Evolutionary conservation across 2,113 vertebrate genomes (phyloP).

Genomic region (Eonycteris spelaea): DNA sequence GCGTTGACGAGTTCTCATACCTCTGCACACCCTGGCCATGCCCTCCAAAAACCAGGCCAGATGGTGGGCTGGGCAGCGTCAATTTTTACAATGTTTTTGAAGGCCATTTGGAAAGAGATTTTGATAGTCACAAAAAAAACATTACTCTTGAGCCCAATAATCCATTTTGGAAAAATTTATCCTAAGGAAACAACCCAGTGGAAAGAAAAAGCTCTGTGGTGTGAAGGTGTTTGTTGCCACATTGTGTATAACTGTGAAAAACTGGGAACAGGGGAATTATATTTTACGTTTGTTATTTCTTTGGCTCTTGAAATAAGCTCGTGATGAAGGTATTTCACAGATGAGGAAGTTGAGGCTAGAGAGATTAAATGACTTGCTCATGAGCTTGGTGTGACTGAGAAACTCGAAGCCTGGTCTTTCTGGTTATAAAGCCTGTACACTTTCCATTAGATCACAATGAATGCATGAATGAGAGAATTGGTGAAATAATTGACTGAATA

Average conservation of each 20-base stretch:
- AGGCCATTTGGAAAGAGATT: slow-evolving; percentile 50
- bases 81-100: slow-evolving; percentile 44
- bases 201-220: neutral
- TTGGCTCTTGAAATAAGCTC: neutral
- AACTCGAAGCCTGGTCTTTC: neutral
- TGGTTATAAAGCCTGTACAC: neutral
- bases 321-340: slow-evolving; percentile 2
- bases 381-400: neutral
- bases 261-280: neutral
- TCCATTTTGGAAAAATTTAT: slow-evolving; percentile 30
- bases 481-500: neutral
- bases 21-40: neutral
- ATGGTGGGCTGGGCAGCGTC: neutral
- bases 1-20: neutral
- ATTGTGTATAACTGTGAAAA: neutral
- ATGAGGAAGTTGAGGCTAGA: neutral
- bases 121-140: slow-evolving; percentile 39
- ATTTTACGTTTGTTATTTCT: neutral
- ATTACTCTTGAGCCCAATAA: slow-evolving; percentile 36
- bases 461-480: neutral
- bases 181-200: neutral
- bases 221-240: neutral
- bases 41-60: slow-evolving; percentile 19
- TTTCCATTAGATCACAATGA: neutral
- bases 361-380: neutral